phyloP scores from a whole-genome alignment of 2,888 invertebrate genomes.

The Metopia argyrocephala region DNA sequence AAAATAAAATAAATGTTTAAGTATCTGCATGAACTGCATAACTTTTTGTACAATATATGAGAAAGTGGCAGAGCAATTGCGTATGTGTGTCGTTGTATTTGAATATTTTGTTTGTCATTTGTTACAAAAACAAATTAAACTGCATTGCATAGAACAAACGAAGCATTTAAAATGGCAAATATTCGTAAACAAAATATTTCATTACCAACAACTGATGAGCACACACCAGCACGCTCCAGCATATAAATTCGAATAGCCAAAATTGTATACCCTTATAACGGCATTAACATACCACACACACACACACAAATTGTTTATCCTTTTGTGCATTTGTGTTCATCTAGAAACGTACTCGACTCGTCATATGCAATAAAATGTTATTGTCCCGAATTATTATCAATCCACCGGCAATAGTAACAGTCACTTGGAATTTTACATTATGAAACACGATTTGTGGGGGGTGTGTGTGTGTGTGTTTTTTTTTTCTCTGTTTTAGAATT shows the following conservation, averaged over 20 bases:
- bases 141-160: constrained; percentile 62
- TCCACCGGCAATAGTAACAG: too few species aligned
- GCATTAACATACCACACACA: constrained; percentile 20
- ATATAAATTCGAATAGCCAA: constrained; percentile 22
- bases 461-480: too few species aligned
- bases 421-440: too few species aligned
- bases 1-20: constrained; percentile 44
- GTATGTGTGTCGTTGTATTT: not conserved
- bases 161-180: constrained; percentile 53
- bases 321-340: not conserved
- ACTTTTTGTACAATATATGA: too few species aligned
- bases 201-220: constrained; percentile 2
- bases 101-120: constrained; percentile 46
- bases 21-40: constrained; percentile 1
- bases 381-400: too few species aligned
- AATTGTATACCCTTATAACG: constrained; percentile 44
- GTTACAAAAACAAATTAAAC: constrained; percentile 62
- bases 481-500: too few species aligned
- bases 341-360: not conserved
- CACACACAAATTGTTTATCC: not conserved
- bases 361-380: constrained; percentile 31
- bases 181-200: constrained; percentile 41
- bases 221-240: not conserved
- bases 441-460: too few species aligned
- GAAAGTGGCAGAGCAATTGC: too few species aligned